Evolutionary conservation across 2,888 invertebrate species (phyloP).

Genomic region (Neoscelio sp.): DNA sequence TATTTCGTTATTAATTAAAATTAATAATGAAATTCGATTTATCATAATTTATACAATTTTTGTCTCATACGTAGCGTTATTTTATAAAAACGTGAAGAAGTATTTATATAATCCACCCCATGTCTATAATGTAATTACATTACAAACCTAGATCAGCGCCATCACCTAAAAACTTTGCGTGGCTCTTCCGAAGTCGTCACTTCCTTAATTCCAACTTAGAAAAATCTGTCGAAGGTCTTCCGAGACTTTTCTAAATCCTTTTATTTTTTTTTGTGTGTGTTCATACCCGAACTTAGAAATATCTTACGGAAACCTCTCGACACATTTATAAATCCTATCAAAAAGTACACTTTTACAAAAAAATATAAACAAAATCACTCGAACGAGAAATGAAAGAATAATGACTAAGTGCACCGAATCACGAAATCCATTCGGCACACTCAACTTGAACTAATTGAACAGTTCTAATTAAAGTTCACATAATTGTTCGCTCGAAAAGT

Average conservation of each 20-base stretch:
- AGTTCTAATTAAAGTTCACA: conserved; percentile 60
- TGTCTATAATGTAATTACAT: conserved; percentile 58
- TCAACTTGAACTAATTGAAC: conserved; percentile 60
- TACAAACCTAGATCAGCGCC: conserved; percentile 49
- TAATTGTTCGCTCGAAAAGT: conserved; percentile 50
- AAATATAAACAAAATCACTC: conserved; percentile 52
- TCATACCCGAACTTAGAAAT: conserved; percentile 49
- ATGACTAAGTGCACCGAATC: conserved; percentile 6
- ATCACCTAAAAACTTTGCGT: conserved; percentile 52
- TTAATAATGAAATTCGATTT: too few relatives aligned
- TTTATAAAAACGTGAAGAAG: conserved; percentile 32
- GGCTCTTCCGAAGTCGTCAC: conserved; percentile 58
- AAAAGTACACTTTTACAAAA: too few relatives aligned
- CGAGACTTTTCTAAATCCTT: conserved; percentile 60
- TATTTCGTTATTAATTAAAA: too few relatives aligned
- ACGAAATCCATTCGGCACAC: conserved; percentile 39
- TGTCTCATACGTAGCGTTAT: too few relatives aligned
- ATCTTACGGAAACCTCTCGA: conserved; percentile 15
- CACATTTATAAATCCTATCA: conserved; percentile 26
- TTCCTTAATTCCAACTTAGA: conserved; percentile 65
- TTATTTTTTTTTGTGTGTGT: conserved; percentile 34
- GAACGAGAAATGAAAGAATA: too few relatives aligned
- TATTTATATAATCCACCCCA: neutral
- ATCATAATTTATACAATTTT: too few relatives aligned
- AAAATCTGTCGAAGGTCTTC: conserved; percentile 52